Percentiles rank a stretch among this genome's conserved stretches.
phyloP scores from a whole-genome alignment of 2,113 vertebrate genomes.

The Lucifuga dentata region DNA sequence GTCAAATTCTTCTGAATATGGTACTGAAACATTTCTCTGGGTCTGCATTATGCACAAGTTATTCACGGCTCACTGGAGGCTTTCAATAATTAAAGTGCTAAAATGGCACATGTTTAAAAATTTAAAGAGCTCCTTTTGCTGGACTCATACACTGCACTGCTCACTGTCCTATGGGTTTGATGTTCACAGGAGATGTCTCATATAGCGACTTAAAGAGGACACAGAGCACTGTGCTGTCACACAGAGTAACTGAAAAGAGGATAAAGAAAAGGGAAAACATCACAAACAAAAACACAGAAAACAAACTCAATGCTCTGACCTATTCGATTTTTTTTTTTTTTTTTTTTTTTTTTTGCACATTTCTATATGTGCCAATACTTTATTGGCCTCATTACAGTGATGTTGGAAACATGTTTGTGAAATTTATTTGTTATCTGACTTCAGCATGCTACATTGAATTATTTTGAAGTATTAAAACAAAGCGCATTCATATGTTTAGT shows the following conservation, averaged over 20 bases:
- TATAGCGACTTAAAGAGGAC: slow-evolving; percentile 4
- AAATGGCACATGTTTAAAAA: slow-evolving; percentile 80
- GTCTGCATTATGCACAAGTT: slow-evolving; percentile 76
- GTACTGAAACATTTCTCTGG: slow-evolving; percentile 64
- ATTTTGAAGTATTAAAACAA: slow-evolving; percentile 38
- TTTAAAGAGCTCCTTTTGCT: slow-evolving; percentile 61
- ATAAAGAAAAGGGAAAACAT: not conserved
- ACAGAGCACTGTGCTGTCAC: slow-evolving; percentile 4
- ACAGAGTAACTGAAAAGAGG: slow-evolving; percentile 2
- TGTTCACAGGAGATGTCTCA: slow-evolving; percentile 13
- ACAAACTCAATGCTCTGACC: not conserved
- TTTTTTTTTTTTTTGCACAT: not conserved
- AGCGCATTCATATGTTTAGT: slow-evolving; percentile 21
- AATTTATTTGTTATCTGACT: not conserved
- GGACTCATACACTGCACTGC: slow-evolving; percentile 41
- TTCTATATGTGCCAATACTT: not conserved
- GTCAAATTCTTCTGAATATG: slow-evolving; percentile 45
- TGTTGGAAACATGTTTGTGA: slow-evolving; percentile 6
- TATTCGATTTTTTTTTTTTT: not conserved
- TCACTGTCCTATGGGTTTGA: slow-evolving; percentile 21
- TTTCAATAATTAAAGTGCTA: slow-evolving; percentile 79
- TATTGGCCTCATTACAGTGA: not conserved
- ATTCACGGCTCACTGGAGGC: slow-evolving; percentile 63
- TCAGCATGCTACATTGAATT: not conserved
- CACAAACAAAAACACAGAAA: not conserved